Conservation (phyloP, 2,113 vertebrate species). For the Bubo blakistoni region DNA sequence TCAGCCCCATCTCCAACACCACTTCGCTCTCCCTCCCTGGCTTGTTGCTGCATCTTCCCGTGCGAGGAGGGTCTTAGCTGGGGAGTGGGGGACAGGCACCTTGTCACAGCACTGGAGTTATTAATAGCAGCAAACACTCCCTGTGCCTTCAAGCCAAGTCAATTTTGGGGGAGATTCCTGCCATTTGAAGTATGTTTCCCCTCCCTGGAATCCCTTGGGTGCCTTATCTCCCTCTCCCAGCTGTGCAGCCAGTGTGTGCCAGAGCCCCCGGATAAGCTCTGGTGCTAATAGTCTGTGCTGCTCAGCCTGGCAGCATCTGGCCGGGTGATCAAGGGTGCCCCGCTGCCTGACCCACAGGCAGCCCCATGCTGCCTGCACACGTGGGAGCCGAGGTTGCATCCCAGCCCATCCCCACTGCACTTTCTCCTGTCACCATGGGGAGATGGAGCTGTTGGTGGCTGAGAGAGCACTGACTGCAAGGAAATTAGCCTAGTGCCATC, state of each 20-base stretch:
- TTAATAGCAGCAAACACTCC: not conserved
- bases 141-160: not conserved
- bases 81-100: accelerated
- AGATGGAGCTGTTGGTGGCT: not conserved
- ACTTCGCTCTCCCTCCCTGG: not conserved
- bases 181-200: not conserved
- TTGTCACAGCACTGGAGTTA: not conserved
- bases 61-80: accelerated
- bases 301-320: accelerated
- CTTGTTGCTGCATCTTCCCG: not conserved
- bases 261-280: not conserved
- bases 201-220: accelerated
- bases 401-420: not conserved
- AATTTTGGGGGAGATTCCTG: not conserved
- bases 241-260: not conserved
- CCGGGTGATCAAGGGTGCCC: not conserved
- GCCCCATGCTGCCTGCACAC: not conserved
- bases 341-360: not conserved
- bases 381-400: not conserved
- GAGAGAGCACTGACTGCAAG: not conserved
- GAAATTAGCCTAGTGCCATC: not conserved
- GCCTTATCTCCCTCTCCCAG: conserved; percentile 18
- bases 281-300: not conserved
- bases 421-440: not conserved
- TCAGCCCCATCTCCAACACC: not conserved